Conservation (phyloP, 2,113 vertebrate genomes). For the Periophthalmus modestus region DNA sequence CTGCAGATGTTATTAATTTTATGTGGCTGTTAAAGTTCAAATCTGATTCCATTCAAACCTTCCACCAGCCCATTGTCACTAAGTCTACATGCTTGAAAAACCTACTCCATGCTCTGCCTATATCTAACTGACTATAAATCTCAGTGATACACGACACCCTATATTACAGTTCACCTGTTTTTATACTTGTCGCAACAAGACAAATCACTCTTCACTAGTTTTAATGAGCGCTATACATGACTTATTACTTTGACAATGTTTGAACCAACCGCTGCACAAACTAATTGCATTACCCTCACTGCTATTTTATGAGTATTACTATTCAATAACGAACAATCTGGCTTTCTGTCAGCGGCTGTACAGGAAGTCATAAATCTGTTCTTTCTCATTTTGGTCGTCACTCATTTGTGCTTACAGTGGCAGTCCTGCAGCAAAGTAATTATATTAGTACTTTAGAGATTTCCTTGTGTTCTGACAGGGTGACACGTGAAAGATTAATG, state of each 20-base stretch:
- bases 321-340: constrained; percentile 23
- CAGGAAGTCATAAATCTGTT: constrained; percentile 32
- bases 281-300: constrained; percentile 29
- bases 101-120: no score
- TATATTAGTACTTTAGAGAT: constrained; percentile 49
- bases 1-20: no score
- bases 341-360: constrained; percentile 19
- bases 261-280: constrained; percentile 16
- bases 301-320: constrained; percentile 12
- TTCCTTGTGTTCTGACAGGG: constrained; percentile 42
- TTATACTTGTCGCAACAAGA: constrained; percentile 1
- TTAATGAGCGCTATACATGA: constrained; percentile 26
- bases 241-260: constrained; percentile 19
- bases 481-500: constrained; percentile 51
- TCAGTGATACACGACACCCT: not conserved
- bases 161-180: not conserved
- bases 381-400: constrained; percentile 23
- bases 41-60: no score
- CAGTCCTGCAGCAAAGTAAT: constrained; percentile 46
- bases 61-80: no score
- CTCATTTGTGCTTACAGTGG: constrained; percentile 40
- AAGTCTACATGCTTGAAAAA: no score
- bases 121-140: not conserved
- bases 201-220: constrained; percentile 3
- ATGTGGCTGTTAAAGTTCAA: no score